Evolutionary conservation across 2,113 vertebrate genomes (phyloP), one percentile per base, ranked within the genome.

Genomic region (Colossoma macropomum): DNA sequence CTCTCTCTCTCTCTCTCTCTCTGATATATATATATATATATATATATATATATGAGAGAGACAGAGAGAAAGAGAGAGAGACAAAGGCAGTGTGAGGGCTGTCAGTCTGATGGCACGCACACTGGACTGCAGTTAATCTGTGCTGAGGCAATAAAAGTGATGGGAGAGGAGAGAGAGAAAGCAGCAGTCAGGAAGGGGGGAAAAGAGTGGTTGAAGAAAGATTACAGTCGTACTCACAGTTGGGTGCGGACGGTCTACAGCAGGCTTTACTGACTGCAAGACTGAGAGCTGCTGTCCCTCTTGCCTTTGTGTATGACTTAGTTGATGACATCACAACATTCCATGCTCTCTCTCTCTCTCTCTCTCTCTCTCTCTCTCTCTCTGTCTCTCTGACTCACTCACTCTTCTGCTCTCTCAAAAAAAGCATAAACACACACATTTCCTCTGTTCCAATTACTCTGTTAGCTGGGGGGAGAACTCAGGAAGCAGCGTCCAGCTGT

Each of bases 261-360:
- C 90, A 92, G 88, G 85, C 90, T 88, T 88, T 90, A 91, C 93
- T 92, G 84, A 90, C 87, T 87, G 87, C 87, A 89, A 88, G 90
- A 93, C 90, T 78, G 89, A 91, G 89, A 83, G 87, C 87, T 89
- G 75, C 80, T 83, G 69, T 94, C 89, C 91, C 93, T 87, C 91
- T 93, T 77, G 90, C 92, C 91, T 95, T 93, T 94, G 92, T 90
- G 88, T 86, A 79, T 87, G 91, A 92, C 90, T 93, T 87, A 80
- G 89, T 87, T 93, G 89, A 89, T 95, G 94, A 95, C 94, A 93
- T 95, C 94, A 95, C 92, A 92, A 87, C 94, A 95, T 94, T 95
- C 94, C 94, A 90, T 87, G 84, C 89, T 85, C 87, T 86, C 84
- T 83, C 81, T 79, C 75, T 86, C 84, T 65, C 63, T 83, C 75